Percentiles rank a stretch among this genome's conserved stretches.
phyloP scores from a whole-genome alignment of 2,888 invertebrate species.

The Plebejus argus region DNA sequence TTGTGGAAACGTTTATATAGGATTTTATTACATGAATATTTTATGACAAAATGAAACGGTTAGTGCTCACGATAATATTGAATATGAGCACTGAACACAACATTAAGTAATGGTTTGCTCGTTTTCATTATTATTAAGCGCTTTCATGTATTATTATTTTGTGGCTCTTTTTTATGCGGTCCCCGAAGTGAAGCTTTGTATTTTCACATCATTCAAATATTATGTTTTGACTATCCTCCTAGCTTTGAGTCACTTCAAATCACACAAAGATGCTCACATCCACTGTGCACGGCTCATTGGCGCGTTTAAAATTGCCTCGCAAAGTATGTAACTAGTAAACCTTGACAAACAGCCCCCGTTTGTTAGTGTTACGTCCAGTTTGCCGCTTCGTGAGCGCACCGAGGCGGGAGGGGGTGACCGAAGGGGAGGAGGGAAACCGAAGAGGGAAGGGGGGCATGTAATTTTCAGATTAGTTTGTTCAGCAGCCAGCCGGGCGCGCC shows the following conservation, averaged over 20 bases:
- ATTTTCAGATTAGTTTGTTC: slow-evolving; percentile 79
- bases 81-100: not conserved
- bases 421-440: slow-evolving; percentile 36
- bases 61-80: slow-evolving; percentile 39
- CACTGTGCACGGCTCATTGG: slow-evolving; percentile 19
- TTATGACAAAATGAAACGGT: slow-evolving; percentile 57
- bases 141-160: not conserved
- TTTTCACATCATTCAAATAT: not conserved
- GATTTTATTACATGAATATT: slow-evolving; percentile 70
- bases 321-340: slow-evolving; percentile 44
- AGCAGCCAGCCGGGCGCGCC: slow-evolving; percentile 60
- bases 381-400: slow-evolving; percentile 48
- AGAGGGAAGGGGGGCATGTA: slow-evolving; percentile 54
- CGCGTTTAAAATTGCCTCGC: slow-evolving; percentile 36
- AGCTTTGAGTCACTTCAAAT: slow-evolving; percentile 5
- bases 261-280: slow-evolving; percentile 26
- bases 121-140: not conserved
- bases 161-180: not conserved
- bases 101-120: not conserved
- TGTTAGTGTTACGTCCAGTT: slow-evolving; percentile 61
- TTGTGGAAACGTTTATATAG: slow-evolving; percentile 71
- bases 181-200: not conserved
- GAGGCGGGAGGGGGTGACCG: slow-evolving; percentile 35
- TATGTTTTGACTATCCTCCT: slow-evolving; percentile 14
- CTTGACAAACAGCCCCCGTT: slow-evolving; percentile 46